Conservation (phyloP, 2,797 vertebrate species). For the Argya squamiceps region DNA sequence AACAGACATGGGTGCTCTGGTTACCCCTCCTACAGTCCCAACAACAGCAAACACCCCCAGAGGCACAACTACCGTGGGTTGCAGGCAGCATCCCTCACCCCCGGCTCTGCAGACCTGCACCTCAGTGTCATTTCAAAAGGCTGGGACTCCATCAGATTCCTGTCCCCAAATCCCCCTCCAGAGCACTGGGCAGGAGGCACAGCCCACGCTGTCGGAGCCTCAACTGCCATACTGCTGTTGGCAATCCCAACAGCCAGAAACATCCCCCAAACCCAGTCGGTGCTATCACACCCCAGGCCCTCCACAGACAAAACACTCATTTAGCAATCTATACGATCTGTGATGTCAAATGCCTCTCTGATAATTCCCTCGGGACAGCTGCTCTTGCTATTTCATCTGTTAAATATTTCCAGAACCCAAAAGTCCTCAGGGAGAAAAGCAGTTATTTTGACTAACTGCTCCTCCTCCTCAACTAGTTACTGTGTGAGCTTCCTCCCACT, state of each 20-base stretch:
- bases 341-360: background rate
- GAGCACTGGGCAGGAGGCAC: rapidly evolving
- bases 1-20: rapidly evolving
- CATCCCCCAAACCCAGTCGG: background rate
- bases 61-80: too few species aligned
- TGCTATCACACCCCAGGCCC: background rate
- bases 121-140: background rate
- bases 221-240: rapidly evolving
- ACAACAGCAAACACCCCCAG: background rate
- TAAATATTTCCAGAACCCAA: constrained; percentile 51
- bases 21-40: background rate
- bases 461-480: constrained; percentile 59
- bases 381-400: constrained; percentile 48
- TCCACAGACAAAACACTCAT: background rate
- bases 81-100: background rate
- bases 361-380: constrained; percentile 26
- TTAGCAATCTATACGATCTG: background rate
- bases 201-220: rapidly evolving
- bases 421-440: constrained; percentile 45
- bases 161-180: background rate
- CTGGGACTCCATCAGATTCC: rapidly evolving
- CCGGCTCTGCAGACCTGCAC: background rate
- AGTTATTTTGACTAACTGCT: constrained; percentile 68
- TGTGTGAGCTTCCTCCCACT: constrained; percentile 65
- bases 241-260: background rate